Evolutionary conservation across 2,888 invertebrate species (phyloP).

Genomic region (Keiferia lycopersicella): DNA sequence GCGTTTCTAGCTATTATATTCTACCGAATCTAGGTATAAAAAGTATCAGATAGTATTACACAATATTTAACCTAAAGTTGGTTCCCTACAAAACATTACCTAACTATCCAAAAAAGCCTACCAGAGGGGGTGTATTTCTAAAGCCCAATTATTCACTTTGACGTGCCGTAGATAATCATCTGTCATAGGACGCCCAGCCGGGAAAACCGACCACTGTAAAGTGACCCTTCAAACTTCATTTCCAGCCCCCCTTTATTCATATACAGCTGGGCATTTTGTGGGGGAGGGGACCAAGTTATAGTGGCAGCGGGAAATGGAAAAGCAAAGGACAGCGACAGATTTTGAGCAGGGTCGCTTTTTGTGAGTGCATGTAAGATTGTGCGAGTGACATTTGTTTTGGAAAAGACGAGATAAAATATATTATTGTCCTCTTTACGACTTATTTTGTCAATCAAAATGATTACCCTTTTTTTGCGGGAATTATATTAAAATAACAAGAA

Average conservation of each 20-base stretch:
- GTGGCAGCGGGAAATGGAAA: slow-evolving; percentile 57
- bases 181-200: slow-evolving; percentile 71
- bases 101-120: slow-evolving; percentile 47
- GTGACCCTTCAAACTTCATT: slow-evolving; percentile 50
- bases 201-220: slow-evolving; percentile 51
- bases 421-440: not conserved
- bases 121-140: slow-evolving; percentile 56
- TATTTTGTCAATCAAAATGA: not conserved
- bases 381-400: slow-evolving; percentile 62
- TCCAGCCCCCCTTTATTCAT: slow-evolving; percentile 36
- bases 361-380: slow-evolving; percentile 68
- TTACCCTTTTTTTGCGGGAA: not conserved
- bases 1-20: not conserved
- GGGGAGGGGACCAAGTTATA: slow-evolving; percentile 38
- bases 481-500: not conserved
- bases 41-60: not conserved
- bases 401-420: slow-evolving; percentile 44
- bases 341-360: slow-evolving; percentile 63
- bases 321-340: slow-evolving; percentile 61
- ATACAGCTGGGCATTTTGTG: slow-evolving; percentile 34
- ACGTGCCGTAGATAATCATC: slow-evolving; percentile 79
- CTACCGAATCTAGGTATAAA: not conserved
- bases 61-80: not conserved
- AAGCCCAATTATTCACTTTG: slow-evolving; percentile 80
- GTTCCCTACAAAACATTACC: slow-evolving; percentile 23